phyloP scores from a whole-genome alignment of 1,140 invertebrate species.

The Helicoverpa zea region DNA sequence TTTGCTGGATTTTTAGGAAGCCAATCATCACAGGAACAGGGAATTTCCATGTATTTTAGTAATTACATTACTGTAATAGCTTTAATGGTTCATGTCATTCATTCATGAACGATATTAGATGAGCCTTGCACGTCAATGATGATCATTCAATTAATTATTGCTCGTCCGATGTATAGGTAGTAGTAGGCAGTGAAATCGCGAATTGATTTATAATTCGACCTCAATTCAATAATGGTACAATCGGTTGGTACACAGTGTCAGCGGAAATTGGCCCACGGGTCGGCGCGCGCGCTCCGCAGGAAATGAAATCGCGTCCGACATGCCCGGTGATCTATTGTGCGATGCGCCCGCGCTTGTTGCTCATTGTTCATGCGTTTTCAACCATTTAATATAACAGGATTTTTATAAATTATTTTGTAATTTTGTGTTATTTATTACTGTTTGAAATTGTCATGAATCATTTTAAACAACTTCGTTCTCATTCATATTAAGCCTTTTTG shows the following conservation, averaged over 20 bases:
- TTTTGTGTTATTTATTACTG: not conserved
- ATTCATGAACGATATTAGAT: not conserved
- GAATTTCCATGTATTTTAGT: not conserved
- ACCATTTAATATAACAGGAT: slow-evolving; percentile 23
- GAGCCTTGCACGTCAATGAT: not conserved
- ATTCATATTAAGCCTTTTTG: too few relatives aligned
- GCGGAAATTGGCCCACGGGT: slow-evolving; percentile 79
- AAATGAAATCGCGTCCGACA: slow-evolving; percentile 84
- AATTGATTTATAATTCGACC: slow-evolving; percentile 45
- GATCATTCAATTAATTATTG: slow-evolving; percentile 17
- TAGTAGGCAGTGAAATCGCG: slow-evolving; percentile 47
- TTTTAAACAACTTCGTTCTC: too few relatives aligned
- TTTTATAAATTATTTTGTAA: slow-evolving; percentile 2
- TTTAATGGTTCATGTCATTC: too few relatives aligned
- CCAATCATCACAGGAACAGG: not conserved
- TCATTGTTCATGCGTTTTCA: slow-evolving; percentile 25
- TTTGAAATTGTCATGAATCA: too few relatives aligned
- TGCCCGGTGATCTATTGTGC: slow-evolving; percentile 78
- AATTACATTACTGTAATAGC: not conserved
- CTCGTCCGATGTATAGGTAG: not conserved
- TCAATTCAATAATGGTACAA: slow-evolving; percentile 56
- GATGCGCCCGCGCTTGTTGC: slow-evolving; percentile 50
- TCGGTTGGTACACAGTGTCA: slow-evolving; percentile 52
- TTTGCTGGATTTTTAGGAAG: not conserved
- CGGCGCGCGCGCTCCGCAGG: slow-evolving; percentile 77